phyloP scores from a whole-genome alignment of 2,797 vertebrate genomes.

The Nannoperca obscura region DNA sequence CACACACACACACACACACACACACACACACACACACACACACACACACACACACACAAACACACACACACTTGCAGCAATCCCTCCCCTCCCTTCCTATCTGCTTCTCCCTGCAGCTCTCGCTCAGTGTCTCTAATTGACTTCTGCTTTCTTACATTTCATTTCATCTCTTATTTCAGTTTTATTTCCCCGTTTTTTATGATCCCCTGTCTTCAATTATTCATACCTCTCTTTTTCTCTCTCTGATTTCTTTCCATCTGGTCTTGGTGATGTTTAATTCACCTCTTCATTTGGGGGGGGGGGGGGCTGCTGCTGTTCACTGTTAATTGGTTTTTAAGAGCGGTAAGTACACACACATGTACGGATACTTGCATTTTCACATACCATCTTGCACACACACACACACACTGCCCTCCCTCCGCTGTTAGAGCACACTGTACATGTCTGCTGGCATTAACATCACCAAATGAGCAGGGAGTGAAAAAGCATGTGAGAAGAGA shows the following conservation, averaged over 20 bases:
- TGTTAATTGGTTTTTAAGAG: constrained; percentile 85
- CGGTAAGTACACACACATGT: constrained; percentile 70
- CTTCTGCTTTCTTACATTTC: constrained; percentile 82
- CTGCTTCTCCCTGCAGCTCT: constrained; percentile 69
- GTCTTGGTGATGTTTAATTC: constrained; percentile 83
- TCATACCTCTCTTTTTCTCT: constrained; percentile 75
- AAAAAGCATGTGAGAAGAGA: constrained; percentile 68
- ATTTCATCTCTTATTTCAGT: constrained; percentile 83
- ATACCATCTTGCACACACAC: constrained; percentile 24
- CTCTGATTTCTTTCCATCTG: constrained; percentile 82
- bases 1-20: too few relatives aligned
- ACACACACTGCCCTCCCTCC: constrained; percentile 38
- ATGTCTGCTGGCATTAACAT: constrained; percentile 78
- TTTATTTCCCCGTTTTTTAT: constrained; percentile 79
- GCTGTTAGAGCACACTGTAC: constrained; percentile 75
- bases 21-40: constrained; percentile 49
- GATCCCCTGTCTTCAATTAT: constrained; percentile 81
- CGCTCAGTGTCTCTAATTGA: constrained; percentile 75
- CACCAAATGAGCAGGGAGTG: constrained; percentile 76
- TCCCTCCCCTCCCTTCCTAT: constrained; percentile 62
- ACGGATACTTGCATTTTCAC: constrained; percentile 32
- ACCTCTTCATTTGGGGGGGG: constrained; percentile 75
- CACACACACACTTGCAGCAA: constrained; percentile 40
- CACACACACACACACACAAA: constrained; percentile 42
- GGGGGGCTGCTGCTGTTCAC: constrained; percentile 61